These are phyloP conservation scores for Lordiphosa clarofinis DNA, from an alignment of 1,140 invertebrate species.

Conservation along the genomic window DNA sequence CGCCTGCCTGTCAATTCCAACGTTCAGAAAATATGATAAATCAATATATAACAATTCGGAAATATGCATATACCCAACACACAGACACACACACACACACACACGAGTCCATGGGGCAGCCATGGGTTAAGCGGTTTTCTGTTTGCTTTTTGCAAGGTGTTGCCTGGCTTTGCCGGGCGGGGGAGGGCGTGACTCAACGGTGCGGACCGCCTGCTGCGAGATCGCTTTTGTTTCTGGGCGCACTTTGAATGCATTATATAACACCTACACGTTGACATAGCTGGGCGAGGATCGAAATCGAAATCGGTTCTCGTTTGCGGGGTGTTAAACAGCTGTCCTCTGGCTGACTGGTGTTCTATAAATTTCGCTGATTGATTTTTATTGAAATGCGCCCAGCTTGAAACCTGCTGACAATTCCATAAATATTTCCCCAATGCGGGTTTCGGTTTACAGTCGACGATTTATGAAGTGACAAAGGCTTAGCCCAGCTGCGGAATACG, in stretches of 20 bases:
- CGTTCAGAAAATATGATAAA: constrained; percentile 57
- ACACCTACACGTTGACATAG: constrained; percentile 63
- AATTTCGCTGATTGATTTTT: constrained; percentile 73
- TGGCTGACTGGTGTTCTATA: constrained; percentile 47
- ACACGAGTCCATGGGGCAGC: too few species aligned
- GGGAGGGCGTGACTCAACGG: constrained; percentile 48
- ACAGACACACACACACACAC: too few species aligned
- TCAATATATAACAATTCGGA: constrained; percentile 40
- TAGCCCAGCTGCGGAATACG: constrained; percentile 1
- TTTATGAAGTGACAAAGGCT: constrained; percentile 72
- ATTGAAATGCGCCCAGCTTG: constrained; percentile 72
- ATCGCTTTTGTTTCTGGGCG: constrained; percentile 53
- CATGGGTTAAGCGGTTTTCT: constrained; percentile 50
- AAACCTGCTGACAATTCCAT: constrained; percentile 65
- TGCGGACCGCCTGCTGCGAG: constrained; percentile 47
- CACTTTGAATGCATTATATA: constrained; percentile 57
- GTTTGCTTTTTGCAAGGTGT: constrained; percentile 28
- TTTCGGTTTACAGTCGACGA: constrained; percentile 37
- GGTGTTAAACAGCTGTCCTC: constrained; percentile 65
- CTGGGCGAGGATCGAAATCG: neutral
- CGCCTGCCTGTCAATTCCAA: constrained; percentile 43
- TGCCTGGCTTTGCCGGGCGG: constrained; percentile 2
- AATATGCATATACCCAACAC: constrained; percentile 21
- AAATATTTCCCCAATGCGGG: constrained; percentile 52
- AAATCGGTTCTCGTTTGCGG: neutral